Evolutionary conservation across 2,888 invertebrate genomes (phyloP).

Genomic region (Torymus texanus): DNA sequence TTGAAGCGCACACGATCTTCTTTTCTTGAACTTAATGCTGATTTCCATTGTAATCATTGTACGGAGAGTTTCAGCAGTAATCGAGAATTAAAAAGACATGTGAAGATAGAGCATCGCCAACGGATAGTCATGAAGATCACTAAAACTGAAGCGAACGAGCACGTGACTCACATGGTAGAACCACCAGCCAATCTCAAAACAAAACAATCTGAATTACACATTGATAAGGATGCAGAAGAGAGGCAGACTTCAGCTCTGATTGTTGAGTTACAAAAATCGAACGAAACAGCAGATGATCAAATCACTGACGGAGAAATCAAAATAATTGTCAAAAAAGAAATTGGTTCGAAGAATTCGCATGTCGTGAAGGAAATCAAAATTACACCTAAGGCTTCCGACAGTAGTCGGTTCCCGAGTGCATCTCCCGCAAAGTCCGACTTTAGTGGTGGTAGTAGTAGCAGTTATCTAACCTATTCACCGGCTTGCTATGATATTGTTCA

Average conservation of each 20-base stretch:
- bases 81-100: slow-evolving; percentile 42
- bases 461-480: slow-evolving; percentile 16
- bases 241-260: not conserved
- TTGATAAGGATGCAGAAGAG: slow-evolving; percentile 9
- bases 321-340: slow-evolving; percentile 50
- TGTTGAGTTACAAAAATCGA: not conserved
- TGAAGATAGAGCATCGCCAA: slow-evolving; percentile 38
- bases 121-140: slow-evolving; percentile 52
- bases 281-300: not conserved
- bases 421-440: slow-evolving; percentile 31
- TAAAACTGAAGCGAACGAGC: slow-evolving; percentile 50
- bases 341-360: slow-evolving; percentile 39
- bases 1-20: slow-evolving; percentile 2
- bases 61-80: slow-evolving; percentile 17
- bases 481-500: not conserved
- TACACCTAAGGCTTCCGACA: slow-evolving; percentile 37
- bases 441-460: slow-evolving; percentile 21
- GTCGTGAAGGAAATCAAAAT: slow-evolving; percentile 55
- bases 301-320: slow-evolving; percentile 53
- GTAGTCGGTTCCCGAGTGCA: not conserved
- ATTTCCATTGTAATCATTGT: slow-evolving; percentile 42
- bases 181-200: not conserved
- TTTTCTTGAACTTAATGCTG: not conserved
- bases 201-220: slow-evolving; percentile 9
- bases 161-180: slow-evolving; percentile 44